phyloP scores from a whole-genome alignment of 2,113 vertebrate genomes.

The Lucifuga dentata region DNA sequence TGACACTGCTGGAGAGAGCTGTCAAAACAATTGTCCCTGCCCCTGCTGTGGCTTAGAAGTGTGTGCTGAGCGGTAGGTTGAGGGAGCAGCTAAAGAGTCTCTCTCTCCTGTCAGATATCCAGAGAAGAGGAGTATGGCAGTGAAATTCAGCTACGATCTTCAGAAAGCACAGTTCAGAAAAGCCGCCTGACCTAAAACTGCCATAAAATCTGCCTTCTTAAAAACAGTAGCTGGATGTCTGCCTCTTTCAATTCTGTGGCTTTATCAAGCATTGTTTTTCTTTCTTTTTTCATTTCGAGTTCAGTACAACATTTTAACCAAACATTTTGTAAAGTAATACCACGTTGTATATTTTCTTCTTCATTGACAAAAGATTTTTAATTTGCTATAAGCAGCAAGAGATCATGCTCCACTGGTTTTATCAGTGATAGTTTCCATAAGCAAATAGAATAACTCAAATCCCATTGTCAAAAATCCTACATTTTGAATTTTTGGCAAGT shows the following conservation, averaged over 20 bases:
- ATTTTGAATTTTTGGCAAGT: too few relatives aligned
- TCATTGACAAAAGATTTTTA: neutral
- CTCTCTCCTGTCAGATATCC: slow-evolving; percentile 57
- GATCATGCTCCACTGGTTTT: too few relatives aligned
- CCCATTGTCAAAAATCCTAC: too few relatives aligned
- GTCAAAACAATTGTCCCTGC: slow-evolving; percentile 80
- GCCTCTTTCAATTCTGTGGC: slow-evolving; percentile 5
- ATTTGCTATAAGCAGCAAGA: neutral
- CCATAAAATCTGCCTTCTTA: slow-evolving; percentile 55
- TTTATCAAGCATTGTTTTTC: slow-evolving; percentile 13
- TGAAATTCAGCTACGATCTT: slow-evolving; percentile 55
- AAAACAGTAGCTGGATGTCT: slow-evolving; percentile 12
- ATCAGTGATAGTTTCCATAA: too few relatives aligned
- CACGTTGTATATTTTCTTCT: neutral
- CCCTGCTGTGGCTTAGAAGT: slow-evolving; percentile 73
- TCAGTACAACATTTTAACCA: neutral
- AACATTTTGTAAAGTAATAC: neutral
- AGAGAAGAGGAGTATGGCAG: slow-evolving; percentile 32
- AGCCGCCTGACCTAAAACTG: slow-evolving; percentile 73
- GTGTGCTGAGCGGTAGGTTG: slow-evolving; percentile 59
- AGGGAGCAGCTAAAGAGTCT: slow-evolving; percentile 68
- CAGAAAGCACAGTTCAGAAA: slow-evolving; percentile 48
- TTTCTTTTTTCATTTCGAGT: neutral
- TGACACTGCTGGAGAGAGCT: slow-evolving; percentile 72
- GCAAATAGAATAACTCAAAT: too few relatives aligned